Evolutionary conservation across 23 tunicate species (phyloP).

Genomic region (Phallusia fumigata): DNA sequence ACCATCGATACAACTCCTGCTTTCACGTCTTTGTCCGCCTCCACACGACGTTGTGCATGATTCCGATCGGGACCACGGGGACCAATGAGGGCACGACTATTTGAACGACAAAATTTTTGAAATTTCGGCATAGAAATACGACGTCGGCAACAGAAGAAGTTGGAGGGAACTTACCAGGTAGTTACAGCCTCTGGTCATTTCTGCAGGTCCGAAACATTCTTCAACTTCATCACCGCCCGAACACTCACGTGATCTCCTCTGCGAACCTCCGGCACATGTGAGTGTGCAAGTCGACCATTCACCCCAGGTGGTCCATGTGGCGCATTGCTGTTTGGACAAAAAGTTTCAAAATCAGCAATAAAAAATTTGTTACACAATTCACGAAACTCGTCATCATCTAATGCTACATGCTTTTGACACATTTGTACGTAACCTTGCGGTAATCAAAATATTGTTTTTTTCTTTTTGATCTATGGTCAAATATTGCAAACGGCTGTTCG

Average conservation of each 20-base stretch:
- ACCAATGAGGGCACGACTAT: constrained; percentile 66
- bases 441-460: no score
- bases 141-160: background rate
- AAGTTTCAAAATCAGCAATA: no score
- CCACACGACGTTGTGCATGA: constrained; percentile 43
- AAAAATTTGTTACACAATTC: no score
- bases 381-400: no score
- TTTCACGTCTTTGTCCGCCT: constrained; percentile 29
- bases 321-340: constrained; percentile 18
- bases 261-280: constrained; percentile 57
- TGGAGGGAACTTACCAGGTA: constrained; percentile 10
- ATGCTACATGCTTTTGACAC: no score
- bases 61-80: constrained; percentile 50
- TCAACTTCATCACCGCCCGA: constrained; percentile 16
- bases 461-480: no score
- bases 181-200: constrained; percentile 42
- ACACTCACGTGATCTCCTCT: constrained; percentile 28
- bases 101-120: constrained; percentile 11
- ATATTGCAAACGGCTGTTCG: no score
- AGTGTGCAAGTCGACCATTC: constrained; percentile 65
- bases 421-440: no score
- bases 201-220: constrained; percentile 25
- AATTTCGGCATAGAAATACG: background rate
- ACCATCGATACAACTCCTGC: constrained; percentile 34
- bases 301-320: constrained; percentile 42